These are phyloP conservation scores for Hesperophylax magnus DNA, from an alignment of 1,140 invertebrate genomes.

Conservation along the genomic window DNA sequence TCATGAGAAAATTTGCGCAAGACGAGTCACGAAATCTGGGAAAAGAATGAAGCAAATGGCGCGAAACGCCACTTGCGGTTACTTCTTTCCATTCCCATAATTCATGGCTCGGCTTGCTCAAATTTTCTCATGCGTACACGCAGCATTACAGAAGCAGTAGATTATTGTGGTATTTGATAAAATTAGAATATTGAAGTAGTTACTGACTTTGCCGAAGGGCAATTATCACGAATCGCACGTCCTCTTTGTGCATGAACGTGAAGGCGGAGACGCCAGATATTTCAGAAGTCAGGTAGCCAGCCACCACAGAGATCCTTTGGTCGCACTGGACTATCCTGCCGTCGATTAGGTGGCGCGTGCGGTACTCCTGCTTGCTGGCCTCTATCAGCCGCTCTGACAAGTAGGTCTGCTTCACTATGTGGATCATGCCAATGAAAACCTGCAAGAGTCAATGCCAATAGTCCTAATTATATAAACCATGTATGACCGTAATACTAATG, in stretches of 20 bases:
- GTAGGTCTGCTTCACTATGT: conserved; percentile 76
- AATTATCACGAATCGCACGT: conserved; percentile 86
- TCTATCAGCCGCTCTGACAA: conserved; percentile 80
- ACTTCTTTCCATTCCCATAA: too few species aligned
- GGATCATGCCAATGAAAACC: conserved; percentile 79
- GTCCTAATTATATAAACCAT: too few species aligned
- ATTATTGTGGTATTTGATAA: too few species aligned
- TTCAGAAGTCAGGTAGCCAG: conserved; percentile 88
- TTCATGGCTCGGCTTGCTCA: too few species aligned
- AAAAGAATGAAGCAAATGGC: too few species aligned
- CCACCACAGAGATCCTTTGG: conserved; percentile 86
- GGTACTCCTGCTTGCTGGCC: conserved; percentile 85
- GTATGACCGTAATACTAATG: too few species aligned
- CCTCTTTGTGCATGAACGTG: conserved; percentile 88
- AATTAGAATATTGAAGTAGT: background rate
- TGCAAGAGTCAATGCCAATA: conserved; percentile 54
- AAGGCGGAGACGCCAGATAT: conserved; percentile 86
- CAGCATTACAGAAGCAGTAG: too few species aligned
- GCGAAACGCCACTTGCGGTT: too few species aligned
- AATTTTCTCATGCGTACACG: too few species aligned
- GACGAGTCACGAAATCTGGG: too few species aligned
- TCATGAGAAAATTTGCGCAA: too few species aligned
- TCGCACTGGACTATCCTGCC: conserved; percentile 88
- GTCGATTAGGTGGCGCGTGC: conserved; percentile 86
- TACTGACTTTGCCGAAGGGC: conserved; percentile 87